phyloP scores from a whole-genome alignment of 2,113 vertebrate species.

The Halcyon senegalensis region DNA sequence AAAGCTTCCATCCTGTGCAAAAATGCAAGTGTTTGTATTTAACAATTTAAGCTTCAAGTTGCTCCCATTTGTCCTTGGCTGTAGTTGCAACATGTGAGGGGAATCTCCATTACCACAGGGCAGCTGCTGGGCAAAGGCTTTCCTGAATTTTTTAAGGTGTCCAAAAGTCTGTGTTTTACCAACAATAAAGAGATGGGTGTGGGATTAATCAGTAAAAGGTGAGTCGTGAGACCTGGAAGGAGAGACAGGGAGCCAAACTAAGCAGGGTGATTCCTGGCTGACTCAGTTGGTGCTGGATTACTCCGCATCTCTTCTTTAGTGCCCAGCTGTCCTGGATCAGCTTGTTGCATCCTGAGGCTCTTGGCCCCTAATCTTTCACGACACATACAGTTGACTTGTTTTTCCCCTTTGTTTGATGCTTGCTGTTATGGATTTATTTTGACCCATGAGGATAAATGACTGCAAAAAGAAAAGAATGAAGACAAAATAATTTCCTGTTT shows the following conservation, averaged over 20 bases:
- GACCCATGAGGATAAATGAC: slow-evolving; percentile 7
- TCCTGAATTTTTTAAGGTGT: not conserved
- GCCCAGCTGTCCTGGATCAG: not conserved
- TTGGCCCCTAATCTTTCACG: not conserved
- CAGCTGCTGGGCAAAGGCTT: not conserved
- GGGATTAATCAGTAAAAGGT: not conserved
- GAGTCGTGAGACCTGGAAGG: not conserved
- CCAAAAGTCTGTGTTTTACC: not conserved
- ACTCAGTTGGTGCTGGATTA: not conserved
- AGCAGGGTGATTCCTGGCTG: not conserved
- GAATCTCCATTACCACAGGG: not conserved
- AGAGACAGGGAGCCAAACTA: not conserved
- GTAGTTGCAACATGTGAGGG: not conserved
- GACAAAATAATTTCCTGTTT: slow-evolving; percentile 32
- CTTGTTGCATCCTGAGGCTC: not conserved
- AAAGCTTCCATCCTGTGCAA: not conserved
- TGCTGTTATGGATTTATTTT: slow-evolving; percentile 33
- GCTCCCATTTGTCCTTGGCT: not conserved
- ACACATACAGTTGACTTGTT: not conserved
- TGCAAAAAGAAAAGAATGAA: slow-evolving; percentile 12
- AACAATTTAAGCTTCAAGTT: not conserved
- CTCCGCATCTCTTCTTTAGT: not conserved
- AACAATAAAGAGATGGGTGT: not conserved
- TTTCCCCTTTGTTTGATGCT: slow-evolving; percentile 19
- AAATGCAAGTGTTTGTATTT: not conserved